Base-by-base conservation (phyloP, 2,797 vertebrate species). In the Podarcis lilfordi region DNA sequence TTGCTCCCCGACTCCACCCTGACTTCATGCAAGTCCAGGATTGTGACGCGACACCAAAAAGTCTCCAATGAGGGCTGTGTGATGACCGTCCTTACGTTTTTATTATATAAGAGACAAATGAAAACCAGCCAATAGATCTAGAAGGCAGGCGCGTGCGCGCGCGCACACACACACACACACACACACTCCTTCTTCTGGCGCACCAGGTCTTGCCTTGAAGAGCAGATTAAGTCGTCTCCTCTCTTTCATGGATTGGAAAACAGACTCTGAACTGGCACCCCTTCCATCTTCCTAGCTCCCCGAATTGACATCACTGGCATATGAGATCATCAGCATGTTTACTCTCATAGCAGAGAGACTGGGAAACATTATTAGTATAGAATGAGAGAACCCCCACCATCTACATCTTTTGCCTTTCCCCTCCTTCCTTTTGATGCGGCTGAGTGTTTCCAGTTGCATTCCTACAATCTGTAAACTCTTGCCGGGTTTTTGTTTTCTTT, bases 381-480 rank as follows among this genome's bases (percentile, higher is more conserved):
- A 85, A 90, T 80, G 85, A 45, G 76, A 29, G 19, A 32, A 37
- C 89, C 84, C 10, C 11, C 32, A 6, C 80, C 82, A 85, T 50
- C 86, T 86, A 2, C 13, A 55, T 55, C 3, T 84, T 81, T 86
- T 91, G 43, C 88, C 88, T 45, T 21, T 59, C 50, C 37, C 89
- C 64, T 61, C 91, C 64, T 3, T 69, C 87, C 94, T 88, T 94
- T 92, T 91, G 93, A 94, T 94, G 91, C 89, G 81, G 91, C 87
- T 92, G 95, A 95, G 90, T 91, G 72, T 86, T 96, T 94, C 92
- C 94, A 95, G 90, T 95, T 93, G 89, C 93, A 85, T 82, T 15
- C 84, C 32, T 85, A 17, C 92, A 94, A 86, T 92, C 93, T 93
- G 88, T 90, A 92, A 94, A 93, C 92, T 93, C 89, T 89, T 1